Evolutionary conservation across 1,140 invertebrate species (phyloP), one percentile per base, ranked within the genome.

Genomic region (Fopius arisanus): DNA sequence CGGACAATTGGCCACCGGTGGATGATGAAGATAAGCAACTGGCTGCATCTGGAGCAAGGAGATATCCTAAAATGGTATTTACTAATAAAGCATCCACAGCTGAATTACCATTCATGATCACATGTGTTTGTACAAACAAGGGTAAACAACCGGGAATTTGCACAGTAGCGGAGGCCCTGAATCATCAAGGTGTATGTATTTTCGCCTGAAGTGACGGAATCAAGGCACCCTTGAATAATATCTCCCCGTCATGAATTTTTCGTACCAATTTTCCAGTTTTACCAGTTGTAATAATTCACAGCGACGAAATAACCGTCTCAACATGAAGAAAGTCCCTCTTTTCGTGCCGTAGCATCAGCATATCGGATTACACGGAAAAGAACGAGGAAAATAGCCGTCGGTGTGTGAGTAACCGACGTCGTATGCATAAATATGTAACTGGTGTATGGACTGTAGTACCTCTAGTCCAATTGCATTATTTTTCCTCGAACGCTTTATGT

Each of bases 381-480:
- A 69, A 77, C 70, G 65, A 59, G 75, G 70, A 67, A 81, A 78
- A 74, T 74, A 70, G 73, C 66, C 69, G 70, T 74, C 59, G 65
- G 65, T 67, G 65, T 16, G 65, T 23, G 21, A 41, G 16, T 33
- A 37, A 21, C 21, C n/a, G 41, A 43, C 21, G 33, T 0, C 23
- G 33, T 67, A 71, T 77, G 70, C 77, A 77, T 78, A 77, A 77
- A 78, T 78, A 70, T 41, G 67, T 77, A 75, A 77, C 70, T 76
- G 77, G 75, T 23, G 54, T 59, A 23, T 59, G 54, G 23, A 21
- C 54, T 28, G 5, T 3, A 59, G 54, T 78, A 74, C 69, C 63
- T 80, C 62, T 33, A 63, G 69, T 75, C 66, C 80, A 81, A 81
- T 81, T 79, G 80, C 75, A 72, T 74, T 67, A 41, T 72, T 65